Conservation (phyloP, 1,140 invertebrate genomes). For the Drosophila fuyamai region DNA sequence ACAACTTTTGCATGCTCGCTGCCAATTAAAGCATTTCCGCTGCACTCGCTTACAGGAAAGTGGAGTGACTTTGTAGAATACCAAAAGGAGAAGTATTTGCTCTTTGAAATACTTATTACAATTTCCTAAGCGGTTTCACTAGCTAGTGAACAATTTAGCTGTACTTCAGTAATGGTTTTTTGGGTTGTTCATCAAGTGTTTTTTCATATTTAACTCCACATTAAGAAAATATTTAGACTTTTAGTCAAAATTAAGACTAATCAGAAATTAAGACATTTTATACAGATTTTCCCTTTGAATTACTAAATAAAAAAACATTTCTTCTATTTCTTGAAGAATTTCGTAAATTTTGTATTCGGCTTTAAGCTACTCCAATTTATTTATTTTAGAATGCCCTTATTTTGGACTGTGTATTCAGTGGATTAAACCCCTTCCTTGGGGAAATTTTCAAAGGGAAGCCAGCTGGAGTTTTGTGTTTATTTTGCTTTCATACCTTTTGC, state of each 20-base stretch:
- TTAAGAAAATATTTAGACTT: too few species aligned
- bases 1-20: conserved; percentile 51
- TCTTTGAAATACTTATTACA: conserved; percentile 12
- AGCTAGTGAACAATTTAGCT: conserved; percentile 6
- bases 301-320: too few species aligned
- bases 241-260: too few species aligned
- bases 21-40: conserved; percentile 71
- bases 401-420: too few species aligned
- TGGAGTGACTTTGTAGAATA: conserved; percentile 6
- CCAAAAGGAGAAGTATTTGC: conserved; percentile 1
- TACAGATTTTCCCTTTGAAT: too few species aligned
- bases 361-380: too few species aligned
- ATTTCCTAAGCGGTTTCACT: conserved; percentile 9
- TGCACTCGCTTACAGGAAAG: conserved; percentile 33
- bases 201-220: not conserved
- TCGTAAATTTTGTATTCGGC: too few species aligned
- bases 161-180: conserved; percentile 6
- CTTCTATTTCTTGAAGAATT: too few species aligned
- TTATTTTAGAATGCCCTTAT: too few species aligned
- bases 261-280: too few species aligned
- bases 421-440: conserved; percentile 1
- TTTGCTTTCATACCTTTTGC: conserved; percentile 29
- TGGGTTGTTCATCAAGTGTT: not conserved
- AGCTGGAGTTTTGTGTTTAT: conserved; percentile 26
- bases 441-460: conserved; percentile 21